Percentiles rank a stretch among this genome's conserved stretches.
Evolutionary conservation across 2,888 invertebrate genomes (phyloP).

Genomic region (Cordylochernes scorpioides): DNA sequence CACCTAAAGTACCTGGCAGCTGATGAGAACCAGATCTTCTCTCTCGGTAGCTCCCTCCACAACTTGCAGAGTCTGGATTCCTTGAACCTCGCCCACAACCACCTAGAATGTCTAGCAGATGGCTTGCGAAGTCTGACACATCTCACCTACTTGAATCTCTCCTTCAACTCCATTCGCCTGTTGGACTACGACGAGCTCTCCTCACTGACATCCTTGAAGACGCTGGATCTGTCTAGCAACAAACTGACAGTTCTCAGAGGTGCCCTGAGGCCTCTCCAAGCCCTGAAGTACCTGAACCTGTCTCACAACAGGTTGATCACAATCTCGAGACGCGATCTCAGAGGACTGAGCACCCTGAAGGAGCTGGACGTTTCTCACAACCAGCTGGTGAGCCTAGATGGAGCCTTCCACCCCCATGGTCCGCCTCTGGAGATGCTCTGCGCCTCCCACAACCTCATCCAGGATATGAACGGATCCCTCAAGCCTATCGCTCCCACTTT

Average conservation of each 20-base stretch:
- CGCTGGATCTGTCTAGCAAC: conserved; percentile 22
- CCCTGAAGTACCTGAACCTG: conserved; percentile 19
- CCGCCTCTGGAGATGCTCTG: conserved; percentile 2
- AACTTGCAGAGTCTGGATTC: conserved; percentile 1
- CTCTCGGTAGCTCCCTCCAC: conserved; percentile 2
- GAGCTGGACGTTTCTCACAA: conserved; percentile 6
- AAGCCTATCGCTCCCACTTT: too few relatives aligned
- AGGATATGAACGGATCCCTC: too few relatives aligned
- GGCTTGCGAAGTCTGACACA: conserved; percentile 2
- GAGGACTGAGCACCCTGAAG: conserved; percentile 13
- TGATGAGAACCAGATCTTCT: conserved; percentile 2
- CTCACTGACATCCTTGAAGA: conserved; percentile 14
- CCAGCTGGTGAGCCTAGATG: conserved; percentile 2
- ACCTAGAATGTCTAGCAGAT: conserved; percentile 2
- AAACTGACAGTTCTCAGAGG: conserved; percentile 18
- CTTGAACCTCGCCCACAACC: conserved; percentile 8
- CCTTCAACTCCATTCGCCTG: conserved; percentile 5
- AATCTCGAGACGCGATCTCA: conserved; percentile 20
- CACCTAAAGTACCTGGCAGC: conserved; percentile 1
- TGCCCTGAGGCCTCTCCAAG: conserved; percentile 18
- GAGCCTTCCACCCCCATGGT: conserved; percentile 2
- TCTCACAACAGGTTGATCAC: conserved; percentile 19
- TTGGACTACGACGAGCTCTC: conserved; percentile 4
- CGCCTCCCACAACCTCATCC: conserved; percentile 6
- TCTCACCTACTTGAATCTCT: conserved; percentile 4